A percentile compares a stretch with the other conserved stretches of the same genome.
Conservation (phyloP, 1,140 invertebrate species). For the Pachypeltis micranthus region DNA sequence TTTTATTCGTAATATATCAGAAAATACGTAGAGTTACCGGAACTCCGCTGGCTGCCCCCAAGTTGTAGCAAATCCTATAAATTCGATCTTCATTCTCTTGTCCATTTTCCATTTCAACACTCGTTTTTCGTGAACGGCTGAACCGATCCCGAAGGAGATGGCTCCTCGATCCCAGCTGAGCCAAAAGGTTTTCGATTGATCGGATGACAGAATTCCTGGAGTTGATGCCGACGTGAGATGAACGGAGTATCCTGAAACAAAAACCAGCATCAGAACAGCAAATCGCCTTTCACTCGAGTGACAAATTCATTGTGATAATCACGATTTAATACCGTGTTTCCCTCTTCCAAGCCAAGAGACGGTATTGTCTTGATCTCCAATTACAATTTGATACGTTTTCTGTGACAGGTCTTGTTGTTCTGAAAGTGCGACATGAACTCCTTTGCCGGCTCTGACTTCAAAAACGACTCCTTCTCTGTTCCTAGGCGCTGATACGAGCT, state of each 20-base stretch:
- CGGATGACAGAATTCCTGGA: conserved; percentile 37
- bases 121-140: conserved; percentile 37
- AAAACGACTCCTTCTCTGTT: conserved; percentile 45
- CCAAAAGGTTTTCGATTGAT: conserved; percentile 46
- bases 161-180: conserved; percentile 45
- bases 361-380: conserved; percentile 42
- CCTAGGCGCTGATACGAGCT: conserved; percentile 46
- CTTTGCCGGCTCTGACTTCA: conserved; percentile 41
- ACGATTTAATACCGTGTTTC: conserved; percentile 50
- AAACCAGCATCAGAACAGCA: too few species aligned
- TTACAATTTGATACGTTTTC: conserved; percentile 46
- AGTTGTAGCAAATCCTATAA: conserved; percentile 45
- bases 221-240: conserved; percentile 42
- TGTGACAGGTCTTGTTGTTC: conserved; percentile 38
- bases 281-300: too few species aligned
- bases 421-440: conserved; percentile 44
- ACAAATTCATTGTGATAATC: too few species aligned
- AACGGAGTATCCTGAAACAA: conserved; percentile 44
- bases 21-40: conserved; percentile 42
- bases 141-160: conserved; percentile 42
- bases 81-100: conserved; percentile 41
- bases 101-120: conserved; percentile 44
- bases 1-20: too few species aligned
- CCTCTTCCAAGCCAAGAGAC: conserved; percentile 46
- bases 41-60: conserved; percentile 50